Evolutionary conservation across 2,113 vertebrate species (phyloP).

Genomic region (Ardeotis arabs): DNA sequence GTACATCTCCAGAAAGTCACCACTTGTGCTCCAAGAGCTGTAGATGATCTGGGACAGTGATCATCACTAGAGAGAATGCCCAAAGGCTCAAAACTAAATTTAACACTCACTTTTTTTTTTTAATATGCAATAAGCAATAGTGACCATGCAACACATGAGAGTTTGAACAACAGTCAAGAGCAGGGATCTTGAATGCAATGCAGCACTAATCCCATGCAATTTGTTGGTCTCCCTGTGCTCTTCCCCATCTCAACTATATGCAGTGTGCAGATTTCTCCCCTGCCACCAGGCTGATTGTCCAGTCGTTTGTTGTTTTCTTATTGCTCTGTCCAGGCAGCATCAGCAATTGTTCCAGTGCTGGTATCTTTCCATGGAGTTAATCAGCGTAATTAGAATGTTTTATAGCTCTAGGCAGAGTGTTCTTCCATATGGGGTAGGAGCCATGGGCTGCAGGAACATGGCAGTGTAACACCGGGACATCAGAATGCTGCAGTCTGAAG

Average conservation of each 20-base stretch:
- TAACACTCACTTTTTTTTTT: not conserved
- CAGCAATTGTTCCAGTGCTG: conserved; percentile 11
- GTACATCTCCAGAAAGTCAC: not conserved
- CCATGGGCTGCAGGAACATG: not conserved
- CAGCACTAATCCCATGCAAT: not conserved
- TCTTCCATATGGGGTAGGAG: conserved; percentile 31
- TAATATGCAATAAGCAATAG: accelerated
- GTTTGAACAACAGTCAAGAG: not conserved
- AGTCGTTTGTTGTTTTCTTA: conserved; percentile 17
- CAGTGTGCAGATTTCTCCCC: not conserved
- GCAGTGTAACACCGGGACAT: not conserved
- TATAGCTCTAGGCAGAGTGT: conserved; percentile 16
- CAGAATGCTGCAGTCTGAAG: conserved; percentile 12
- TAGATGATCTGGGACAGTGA: not conserved
- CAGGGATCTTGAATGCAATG: not conserved
- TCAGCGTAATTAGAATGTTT: conserved; percentile 57
- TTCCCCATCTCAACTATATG: not conserved
- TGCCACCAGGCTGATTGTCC: not conserved
- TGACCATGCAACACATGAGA: not conserved
- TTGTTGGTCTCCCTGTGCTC: not conserved
- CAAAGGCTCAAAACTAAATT: not conserved
- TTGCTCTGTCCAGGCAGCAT: not conserved
- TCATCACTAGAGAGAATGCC: not conserved
- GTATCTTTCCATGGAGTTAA: conserved; percentile 57
- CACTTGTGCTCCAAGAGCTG: not conserved